Base-by-base conservation (phyloP, 2,113 vertebrate species). In the Microtus ochrogaster region DNA sequence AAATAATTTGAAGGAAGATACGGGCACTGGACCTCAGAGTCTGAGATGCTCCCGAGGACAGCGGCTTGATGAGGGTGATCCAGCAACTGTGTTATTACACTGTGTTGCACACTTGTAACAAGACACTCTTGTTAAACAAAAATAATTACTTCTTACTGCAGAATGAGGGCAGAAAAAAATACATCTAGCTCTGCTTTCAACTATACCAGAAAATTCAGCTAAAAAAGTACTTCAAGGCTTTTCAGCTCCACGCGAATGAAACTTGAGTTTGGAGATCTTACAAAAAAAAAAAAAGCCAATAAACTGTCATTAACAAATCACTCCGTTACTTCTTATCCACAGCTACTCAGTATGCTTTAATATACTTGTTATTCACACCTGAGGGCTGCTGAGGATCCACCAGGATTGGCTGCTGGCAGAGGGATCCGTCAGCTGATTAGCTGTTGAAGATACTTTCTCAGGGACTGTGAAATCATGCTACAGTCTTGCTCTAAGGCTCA, bases 271-370 rank as follows among this genome's bases (percentile, higher is more conserved):
- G 83, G 84, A 90, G 97, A 98, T 97, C 94, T 97, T 97, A 98
- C 94, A 95, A 93, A 97, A 97, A 97, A 97, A 95, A 93, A 97
- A 97, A 97, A 97, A 97, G 95, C 39, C 92, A 95, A 87, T 94
- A 70, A 61, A 92, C 21, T 36, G 41, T 26, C 63, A 61, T 4
- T 47, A 66, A 63, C 2, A 78, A 55, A 28, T 73, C 47, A 22
- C 24, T 65, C 52, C 41, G 7, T 28, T 63, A 61, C 55, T 82
- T 61, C 55, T 83, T 39, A 39, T 8, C 26, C 8, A 82, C 10
- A 17, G 26, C 13, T 41, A 39, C 30, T 89, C 81, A 63, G 49
- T 19, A 65, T 0, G 58, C 11, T 49, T 49, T 26, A 17, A 55
- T n/a, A 28, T 61, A 28, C 55, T 16, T 61, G 22, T 58, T 90